Evolutionary conservation across 2,888 invertebrate genomes (phyloP).

Genomic region (Agrypnus murinus): DNA sequence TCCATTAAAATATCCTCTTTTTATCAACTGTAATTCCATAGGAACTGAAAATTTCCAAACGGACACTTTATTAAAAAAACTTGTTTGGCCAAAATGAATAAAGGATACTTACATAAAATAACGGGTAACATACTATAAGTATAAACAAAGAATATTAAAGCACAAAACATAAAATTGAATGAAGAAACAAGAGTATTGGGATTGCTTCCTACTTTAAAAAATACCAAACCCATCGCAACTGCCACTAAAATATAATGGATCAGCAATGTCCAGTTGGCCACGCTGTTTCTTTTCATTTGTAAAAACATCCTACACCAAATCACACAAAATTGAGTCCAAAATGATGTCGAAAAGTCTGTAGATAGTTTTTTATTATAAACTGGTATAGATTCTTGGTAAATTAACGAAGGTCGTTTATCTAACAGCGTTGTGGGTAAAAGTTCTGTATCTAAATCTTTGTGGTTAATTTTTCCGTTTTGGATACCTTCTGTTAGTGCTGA

Average conservation of each 20-base stretch:
- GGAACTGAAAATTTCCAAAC: conserved; percentile 77
- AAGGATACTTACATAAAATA: conserved; percentile 74
- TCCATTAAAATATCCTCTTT: conserved; percentile 79
- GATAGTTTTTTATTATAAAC: conserved; percentile 47
- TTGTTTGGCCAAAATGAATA: neutral
- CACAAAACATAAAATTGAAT: conserved; percentile 77
- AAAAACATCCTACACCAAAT: conserved; percentile 74
- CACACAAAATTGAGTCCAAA: conserved; percentile 74
- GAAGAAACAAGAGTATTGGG: conserved; percentile 74
- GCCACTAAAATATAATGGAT: conserved; percentile 75
- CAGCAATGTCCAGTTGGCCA: conserved; percentile 74
- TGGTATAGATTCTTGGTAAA: conserved; percentile 18
- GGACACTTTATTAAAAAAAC: too few relatives aligned
- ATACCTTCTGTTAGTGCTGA: conserved; percentile 63
- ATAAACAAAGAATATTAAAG: conserved; percentile 78
- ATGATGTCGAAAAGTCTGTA: conserved; percentile 72
- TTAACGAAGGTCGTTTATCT: neutral
- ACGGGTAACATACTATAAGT: conserved; percentile 79
- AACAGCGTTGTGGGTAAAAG: neutral
- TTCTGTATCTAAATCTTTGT: conserved; percentile 37
- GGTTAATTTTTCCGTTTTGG: conserved; percentile 70
- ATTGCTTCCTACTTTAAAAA: conserved; percentile 75
- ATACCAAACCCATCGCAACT: conserved; percentile 75
- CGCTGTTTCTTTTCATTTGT: conserved; percentile 74
- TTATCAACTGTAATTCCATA: conserved; percentile 75